phyloP scores from a whole-genome alignment of 2,888 invertebrate species.

The Andrena fulva region DNA sequence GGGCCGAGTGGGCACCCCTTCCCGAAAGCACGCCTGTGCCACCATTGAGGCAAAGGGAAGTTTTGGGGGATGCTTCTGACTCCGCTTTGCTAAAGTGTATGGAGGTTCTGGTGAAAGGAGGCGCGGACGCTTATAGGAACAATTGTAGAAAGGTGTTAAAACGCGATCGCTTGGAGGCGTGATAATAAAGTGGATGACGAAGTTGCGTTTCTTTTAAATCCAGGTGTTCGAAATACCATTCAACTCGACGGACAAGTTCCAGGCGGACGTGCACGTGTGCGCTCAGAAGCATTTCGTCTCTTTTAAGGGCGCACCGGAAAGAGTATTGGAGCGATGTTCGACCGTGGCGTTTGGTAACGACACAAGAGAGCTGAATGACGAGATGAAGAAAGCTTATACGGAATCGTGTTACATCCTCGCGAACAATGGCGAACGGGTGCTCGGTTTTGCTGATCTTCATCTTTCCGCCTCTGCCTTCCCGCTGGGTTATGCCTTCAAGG shows the following conservation, averaged over 20 bases:
- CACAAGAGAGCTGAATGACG: constrained; percentile 86
- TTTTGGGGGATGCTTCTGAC: constrained; percentile 90
- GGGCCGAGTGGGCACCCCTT: constrained; percentile 88
- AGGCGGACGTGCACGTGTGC: constrained; percentile 82
- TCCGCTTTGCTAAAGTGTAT: constrained; percentile 89
- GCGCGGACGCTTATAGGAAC: constrained; percentile 86
- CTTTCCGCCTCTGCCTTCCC: constrained; percentile 86
- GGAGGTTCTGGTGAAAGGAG: constrained; percentile 86
- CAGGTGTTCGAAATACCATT: constrained; percentile 87
- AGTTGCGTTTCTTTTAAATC: constrained; percentile 57
- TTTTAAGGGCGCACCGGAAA: constrained; percentile 99
- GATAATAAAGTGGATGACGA: too few relatives aligned
- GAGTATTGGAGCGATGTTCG: constrained; percentile 98
- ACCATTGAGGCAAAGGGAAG: constrained; percentile 86
- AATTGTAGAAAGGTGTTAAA: constrained; percentile 86
- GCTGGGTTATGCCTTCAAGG: constrained; percentile 84
- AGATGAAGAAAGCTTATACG: constrained; percentile 92
- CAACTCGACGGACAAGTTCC: constrained; percentile 89
- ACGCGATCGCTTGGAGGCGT: too few relatives aligned
- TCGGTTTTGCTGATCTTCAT: constrained; percentile 87
- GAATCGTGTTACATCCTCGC: constrained; percentile 86
- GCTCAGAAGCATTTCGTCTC: constrained; percentile 86
- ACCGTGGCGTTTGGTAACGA: constrained; percentile 97
- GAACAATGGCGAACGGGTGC: constrained; percentile 77
- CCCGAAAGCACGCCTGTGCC: constrained; percentile 83